Conservation (phyloP, 2,888 invertebrate genomes). For the Alcis repandata region DNA sequence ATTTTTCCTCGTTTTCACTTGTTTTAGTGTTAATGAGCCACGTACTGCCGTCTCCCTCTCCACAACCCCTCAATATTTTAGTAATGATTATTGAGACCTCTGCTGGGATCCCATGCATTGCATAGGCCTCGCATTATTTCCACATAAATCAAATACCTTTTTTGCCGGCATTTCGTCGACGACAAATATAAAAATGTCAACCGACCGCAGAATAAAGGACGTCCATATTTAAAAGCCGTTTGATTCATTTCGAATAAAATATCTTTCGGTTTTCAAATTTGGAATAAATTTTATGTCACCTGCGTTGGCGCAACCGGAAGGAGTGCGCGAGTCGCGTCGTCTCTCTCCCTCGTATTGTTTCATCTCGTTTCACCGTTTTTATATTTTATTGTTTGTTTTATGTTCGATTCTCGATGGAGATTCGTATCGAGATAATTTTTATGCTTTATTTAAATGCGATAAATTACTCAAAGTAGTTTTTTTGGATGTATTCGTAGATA, state of each 20-base stretch:
- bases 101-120: constrained; percentile 54
- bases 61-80: background rate
- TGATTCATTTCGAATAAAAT: constrained; percentile 82
- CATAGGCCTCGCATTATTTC: constrained; percentile 74
- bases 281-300: constrained; percentile 86
- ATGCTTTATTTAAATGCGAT: constrained; percentile 82
- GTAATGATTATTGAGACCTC: constrained; percentile 45
- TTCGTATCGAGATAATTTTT: constrained; percentile 80
- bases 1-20: too few relatives aligned
- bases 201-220: constrained; percentile 80
- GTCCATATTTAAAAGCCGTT: constrained; percentile 86
- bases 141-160: constrained; percentile 81
- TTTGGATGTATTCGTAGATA: constrained; percentile 75
- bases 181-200: constrained; percentile 86
- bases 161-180: constrained; percentile 71
- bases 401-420: constrained; percentile 70
- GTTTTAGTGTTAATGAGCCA: too few relatives aligned
- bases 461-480: constrained; percentile 75
- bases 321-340: constrained; percentile 60
- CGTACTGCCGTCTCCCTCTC: too few relatives aligned
- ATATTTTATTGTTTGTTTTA: constrained; percentile 78
- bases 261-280: constrained; percentile 85
- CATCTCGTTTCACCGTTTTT: constrained; percentile 44
- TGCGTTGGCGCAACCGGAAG: constrained; percentile 84
- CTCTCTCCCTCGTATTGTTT: constrained; percentile 48